Evolutionary conservation across 2,113 vertebrate genomes (phyloP), one percentile per base, ranked within the genome.

Genomic region (Syrrhaptes paradoxus): DNA sequence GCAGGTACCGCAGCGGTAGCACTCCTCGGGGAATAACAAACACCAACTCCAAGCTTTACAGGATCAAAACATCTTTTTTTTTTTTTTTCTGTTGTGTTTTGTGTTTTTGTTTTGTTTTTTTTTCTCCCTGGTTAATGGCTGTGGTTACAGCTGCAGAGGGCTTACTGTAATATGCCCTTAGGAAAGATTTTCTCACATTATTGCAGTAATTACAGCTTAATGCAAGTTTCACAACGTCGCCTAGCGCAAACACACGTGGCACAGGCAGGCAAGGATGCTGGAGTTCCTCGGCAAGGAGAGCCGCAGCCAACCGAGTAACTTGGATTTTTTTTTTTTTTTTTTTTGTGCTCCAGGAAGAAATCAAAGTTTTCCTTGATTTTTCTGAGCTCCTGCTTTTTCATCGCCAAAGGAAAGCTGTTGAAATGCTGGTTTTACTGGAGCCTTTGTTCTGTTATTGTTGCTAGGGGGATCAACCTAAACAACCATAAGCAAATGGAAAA

Each of bases 151-250:
- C 83, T 92, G 62, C 8, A 9, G 78, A 82, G 73, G 49, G 61
- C 68, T 83, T 38, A 46, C 84, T 87, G 72, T 72, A 54, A 66
- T 13, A 17, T 96, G 93, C 93, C 90, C 85, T 81, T 34, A 93
- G 92, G 93, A 92, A 90, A 96, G 89, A 59, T 94, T 96, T 95
- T 94, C 90, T 95, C 89, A 66, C 80, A 89, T 82, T 88, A 90
- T 59, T 95, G 81, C 87, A 51, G 81, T 92, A 93, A 93, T 95
- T 91, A 67, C 62, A 74, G 86, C 66, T 90, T 88, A 93, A 92
- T 82, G 79, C 58, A 57, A 73, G 79, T 97, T 97, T 96, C 96
- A 96, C 87, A 97, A 93, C 84, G 55, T 95, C 21, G 1, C 10
- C n/a, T 46, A 45, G 76, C 15, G 4, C 65, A 48, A 48, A 54